Evolutionary conservation across 1,140 invertebrate genomes (phyloP), one percentile per base, ranked within the genome.

Genomic region (Adoxophyes honmai): DNA sequence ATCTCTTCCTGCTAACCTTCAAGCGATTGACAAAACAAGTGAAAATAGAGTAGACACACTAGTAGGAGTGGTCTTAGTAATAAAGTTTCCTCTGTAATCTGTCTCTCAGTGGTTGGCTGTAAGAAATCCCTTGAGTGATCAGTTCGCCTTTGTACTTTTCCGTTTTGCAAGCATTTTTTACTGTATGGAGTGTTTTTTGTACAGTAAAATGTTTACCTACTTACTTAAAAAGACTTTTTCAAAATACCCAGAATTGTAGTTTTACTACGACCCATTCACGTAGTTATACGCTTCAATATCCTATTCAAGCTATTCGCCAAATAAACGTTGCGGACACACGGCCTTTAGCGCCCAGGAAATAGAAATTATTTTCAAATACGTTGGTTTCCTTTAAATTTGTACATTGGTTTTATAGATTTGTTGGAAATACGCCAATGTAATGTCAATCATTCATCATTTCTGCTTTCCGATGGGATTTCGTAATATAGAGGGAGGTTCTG

Each of bases 401-500:
- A 44, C 21, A 44, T 44, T 11, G 15, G 39, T 44, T 18, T 9
- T 21, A 44, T 44, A 48, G 4, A 48, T 28, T 48, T n/a, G 42
- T 48, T 48, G 42, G 42, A 21, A 28, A 48, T 21, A 48, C 21
- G 42, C 42, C 42, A 48, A 48, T 48, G n/a, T 44, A 44, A 28
- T 44, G 42, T 48, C 42, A 48, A 48, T 33, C 42, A 48, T 48
- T 48, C 42, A 48, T 48, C 42, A 48, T 48, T 48, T 28, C 6
- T 28, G 21, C 21, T 28, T 28, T 28, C 21, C 21, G 21, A 28
- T 28, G 10, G 0, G 18, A 48, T 33, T 48, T 11, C 16, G n/a
- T 48, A 28, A 48, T 48, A 48, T 13, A 48, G 21, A 18, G 16
- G 42, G 42, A 10, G 42, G 42, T 28, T 21, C 10, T 10, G 11